A percentile compares a stretch with the other conserved stretches of the same genome.
Evolutionary conservation across 37 sponge, comb jelly and placozoan species (phyloP).

Genomic region (Hexactinellida sp.): DNA sequence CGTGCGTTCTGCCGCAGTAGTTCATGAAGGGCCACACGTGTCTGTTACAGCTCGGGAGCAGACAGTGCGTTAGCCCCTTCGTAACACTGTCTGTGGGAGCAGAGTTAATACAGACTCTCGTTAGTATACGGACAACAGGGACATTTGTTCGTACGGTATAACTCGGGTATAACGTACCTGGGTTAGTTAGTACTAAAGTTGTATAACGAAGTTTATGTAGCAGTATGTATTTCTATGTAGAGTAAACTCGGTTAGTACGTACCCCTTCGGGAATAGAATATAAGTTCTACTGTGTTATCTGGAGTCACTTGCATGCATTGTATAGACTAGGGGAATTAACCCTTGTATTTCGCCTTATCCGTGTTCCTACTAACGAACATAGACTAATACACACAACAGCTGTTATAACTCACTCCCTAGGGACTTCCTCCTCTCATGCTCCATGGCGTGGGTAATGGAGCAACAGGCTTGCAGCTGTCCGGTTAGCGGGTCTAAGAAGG

Average conservation of each 20-base stretch:
- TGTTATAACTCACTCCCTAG: slow-evolving; percentile 20
- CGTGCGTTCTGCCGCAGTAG: slow-evolving; percentile 72
- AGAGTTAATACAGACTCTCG: too few relatives aligned
- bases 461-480: slow-evolving; percentile 61
- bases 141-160: too few relatives aligned
- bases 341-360: neutral
- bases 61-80: slow-evolving; percentile 71
- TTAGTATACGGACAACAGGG: too few relatives aligned
- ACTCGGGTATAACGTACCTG: too few relatives aligned
- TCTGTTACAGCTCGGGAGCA: slow-evolving; percentile 49
- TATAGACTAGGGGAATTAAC: neutral
- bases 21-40: slow-evolving; percentile 68
- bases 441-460: slow-evolving; percentile 66
- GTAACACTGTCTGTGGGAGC: slow-evolving; percentile 20
- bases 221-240: neutral
- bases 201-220: neutral
- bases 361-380: neutral
- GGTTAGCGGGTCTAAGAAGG: slow-evolving; percentile 32
- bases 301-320: too few relatives aligned
- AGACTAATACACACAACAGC: neutral
- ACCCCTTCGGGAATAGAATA: too few relatives aligned
- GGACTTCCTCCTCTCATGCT: slow-evolving; percentile 50
- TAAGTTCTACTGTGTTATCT: neutral
- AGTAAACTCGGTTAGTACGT: too few relatives aligned
- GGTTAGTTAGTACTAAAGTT: too few relatives aligned